Base-by-base conservation (phyloP, 2,113 vertebrate genomes). In the Reinhardtius hippoglossoides region DNA sequence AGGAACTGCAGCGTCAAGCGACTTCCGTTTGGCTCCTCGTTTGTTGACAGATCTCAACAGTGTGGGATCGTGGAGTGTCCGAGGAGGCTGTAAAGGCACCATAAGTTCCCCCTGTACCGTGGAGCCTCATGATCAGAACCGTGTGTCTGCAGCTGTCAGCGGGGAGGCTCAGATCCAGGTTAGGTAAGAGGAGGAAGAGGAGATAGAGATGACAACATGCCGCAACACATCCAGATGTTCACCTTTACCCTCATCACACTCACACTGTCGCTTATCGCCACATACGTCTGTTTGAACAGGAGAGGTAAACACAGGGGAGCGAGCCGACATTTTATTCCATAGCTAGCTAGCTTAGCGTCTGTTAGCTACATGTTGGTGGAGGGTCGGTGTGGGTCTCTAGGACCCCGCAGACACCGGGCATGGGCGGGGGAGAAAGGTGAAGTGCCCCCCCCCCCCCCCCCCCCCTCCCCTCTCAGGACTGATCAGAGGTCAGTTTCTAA, bases 231-330 rank as follows among this genome's bases (percentile, higher is more conserved):
- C 69, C 87, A 89, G 76, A 68, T 87, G 75, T 59, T 85, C 74
- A 74, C 54, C 31, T 81, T 94, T 40, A 88, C 82, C 64, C 37
- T 87, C 27, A 2, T 91, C 74, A 80, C 88, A 14, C 78, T 91
- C 5, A 83, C 84, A 18, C 82, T 93, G 75, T 70, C 92, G 31
- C 48, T 94, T 78, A 35, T 91, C 67, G 79, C 84, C 75, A 80
- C 85, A 9, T 40, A 91, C 66, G 44, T 92, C 27, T 95, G 78
- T 93, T 76, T 92, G 67, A 90, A 87, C 35, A 58, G 84, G 62
- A 87, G 92, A 95, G 94, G 94, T 95, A 95, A 93, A 72, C 70
- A 80, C 8, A 15, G 65, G 13, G 5, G 69, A 37, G 12, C 50
- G 2, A 40, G 9, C 0, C 7, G 8, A 54, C 20, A 54, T 50